Conservation (phyloP, 1,140 invertebrate genomes). For the Papilio polytes region DNA sequence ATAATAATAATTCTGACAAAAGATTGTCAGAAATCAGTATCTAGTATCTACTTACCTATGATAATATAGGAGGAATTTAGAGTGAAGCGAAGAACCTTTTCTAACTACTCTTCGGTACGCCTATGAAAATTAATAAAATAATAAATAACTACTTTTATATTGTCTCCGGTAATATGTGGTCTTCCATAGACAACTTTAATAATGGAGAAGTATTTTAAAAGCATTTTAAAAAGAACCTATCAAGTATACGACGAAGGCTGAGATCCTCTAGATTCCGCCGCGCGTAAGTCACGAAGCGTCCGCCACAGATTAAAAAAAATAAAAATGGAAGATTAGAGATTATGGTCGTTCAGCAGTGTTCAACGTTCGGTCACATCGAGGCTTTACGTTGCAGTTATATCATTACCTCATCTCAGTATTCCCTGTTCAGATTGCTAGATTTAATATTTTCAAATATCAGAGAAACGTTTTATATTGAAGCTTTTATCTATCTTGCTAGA, state of each 20-base stretch:
- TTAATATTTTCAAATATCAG: neutral
- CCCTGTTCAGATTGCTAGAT: neutral
- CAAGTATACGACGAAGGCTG: neutral
- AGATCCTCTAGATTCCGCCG: neutral
- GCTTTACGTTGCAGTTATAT: neutral
- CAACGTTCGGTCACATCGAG: neutral
- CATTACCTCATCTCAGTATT: neutral
- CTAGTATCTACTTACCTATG: no score
- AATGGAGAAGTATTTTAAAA: neutral
- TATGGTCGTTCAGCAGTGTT: neutral
- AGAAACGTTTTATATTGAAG: no score
- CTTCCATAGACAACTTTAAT: no score
- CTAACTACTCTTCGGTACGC: no score
- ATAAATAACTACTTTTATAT: no score
- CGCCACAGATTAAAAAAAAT: constrained; percentile 6
- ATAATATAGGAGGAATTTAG: no score
- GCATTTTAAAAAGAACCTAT: neutral
- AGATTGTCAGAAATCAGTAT: no score
- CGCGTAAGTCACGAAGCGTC: constrained; percentile 29
- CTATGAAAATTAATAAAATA: no score
- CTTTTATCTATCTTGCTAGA: no score
- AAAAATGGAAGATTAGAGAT: constrained; percentile 6
- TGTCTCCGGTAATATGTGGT: no score
- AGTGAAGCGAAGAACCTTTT: no score
- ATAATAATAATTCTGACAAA: no score